Evolutionary conservation across 1,140 invertebrate genomes (phyloP), one percentile per base, ranked within the genome.

Genomic region (Latrodectus geometricus): DNA sequence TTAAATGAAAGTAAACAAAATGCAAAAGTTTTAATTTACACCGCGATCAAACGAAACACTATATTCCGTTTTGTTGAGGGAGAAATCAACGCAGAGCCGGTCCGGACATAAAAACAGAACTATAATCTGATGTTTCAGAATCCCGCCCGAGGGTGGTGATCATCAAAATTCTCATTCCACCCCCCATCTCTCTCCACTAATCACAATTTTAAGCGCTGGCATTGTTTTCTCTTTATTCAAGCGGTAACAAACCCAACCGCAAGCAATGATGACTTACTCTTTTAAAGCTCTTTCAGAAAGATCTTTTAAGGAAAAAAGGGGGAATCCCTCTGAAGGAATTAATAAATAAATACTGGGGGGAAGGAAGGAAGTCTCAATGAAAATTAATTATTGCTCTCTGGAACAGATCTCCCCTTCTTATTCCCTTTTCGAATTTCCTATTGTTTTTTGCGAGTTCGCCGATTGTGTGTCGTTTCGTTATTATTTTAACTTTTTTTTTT

Each of bases 331-430:
- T 35, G 35, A 35, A 20, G 1, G 61, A 21, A 61, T 23, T 23
- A 56, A 56, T n/a, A 75, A 61, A 76, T 8, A 76, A 56, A 61
- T 35, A 3, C 2, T 35, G 35, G 35, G 35, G 35, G 35, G 2
- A 5, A n/a, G 23, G 11, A 21, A 75, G 15, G 65, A 75, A 75
- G 75, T 14, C 48, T 70, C 81, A 83, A 83, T 83, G 81, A 83
- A 83, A 83, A 83, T 83, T 83, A 83, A 83, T 83, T 83, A 83
- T 83, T 75, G 54, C 72, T 61, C 81, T 54, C n/a, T 61, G 68
- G 80, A 23, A 11, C 49, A 50, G 74, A 70, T 20, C n/a, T 69
- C 65, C 12, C 15, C 48, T 49, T 17, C 48, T 50, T 35, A 20
- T 61, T 9, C 9, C 35, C 14, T 75, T 21, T 82, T 56, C 20